Evolutionary conservation across 1,140 invertebrate genomes (phyloP).

Genomic region (Brachionus calyciflorus): DNA sequence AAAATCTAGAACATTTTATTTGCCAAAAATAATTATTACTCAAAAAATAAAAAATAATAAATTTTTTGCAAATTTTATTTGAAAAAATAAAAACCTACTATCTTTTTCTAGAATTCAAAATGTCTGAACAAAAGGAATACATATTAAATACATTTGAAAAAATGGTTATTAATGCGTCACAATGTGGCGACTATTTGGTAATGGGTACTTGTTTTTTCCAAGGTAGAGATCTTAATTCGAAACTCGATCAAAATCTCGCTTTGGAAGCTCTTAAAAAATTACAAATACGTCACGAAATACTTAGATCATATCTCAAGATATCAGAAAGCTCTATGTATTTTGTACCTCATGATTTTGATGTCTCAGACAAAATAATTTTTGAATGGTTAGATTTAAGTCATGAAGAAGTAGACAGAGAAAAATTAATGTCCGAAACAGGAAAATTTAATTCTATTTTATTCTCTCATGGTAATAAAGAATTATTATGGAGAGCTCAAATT

Average conservation of each 20-base stretch:
- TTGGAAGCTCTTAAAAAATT: neutral
- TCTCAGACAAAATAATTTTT: neutral
- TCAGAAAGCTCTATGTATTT: neutral
- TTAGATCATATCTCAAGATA: neutral
- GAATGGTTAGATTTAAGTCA: constrained; percentile 15
- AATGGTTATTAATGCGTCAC: constrained; percentile 10
- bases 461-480: neutral
- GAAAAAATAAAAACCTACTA: no score
- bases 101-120: no score
- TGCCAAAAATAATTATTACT: no score
- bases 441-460: constrained; percentile 33
- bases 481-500: constrained; percentile 24
- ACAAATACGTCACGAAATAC: constrained; percentile 11
- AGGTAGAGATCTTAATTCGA: neutral
- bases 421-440: neutral
- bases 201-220: constrained; percentile 18
- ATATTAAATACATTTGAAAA: constrained; percentile 29
- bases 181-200: constrained; percentile 19
- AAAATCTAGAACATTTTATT: no score
- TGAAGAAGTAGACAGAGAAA: neutral
- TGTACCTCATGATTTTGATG: neutral
- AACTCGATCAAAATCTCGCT: neutral
- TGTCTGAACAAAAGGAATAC: neutral
- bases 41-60: neutral
- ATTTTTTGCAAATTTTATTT: no score